Evolutionary conservation across 1,140 invertebrate genomes (phyloP), one percentile per base, ranked within the genome.

Genomic region (Drosophila kikkawai): DNA sequence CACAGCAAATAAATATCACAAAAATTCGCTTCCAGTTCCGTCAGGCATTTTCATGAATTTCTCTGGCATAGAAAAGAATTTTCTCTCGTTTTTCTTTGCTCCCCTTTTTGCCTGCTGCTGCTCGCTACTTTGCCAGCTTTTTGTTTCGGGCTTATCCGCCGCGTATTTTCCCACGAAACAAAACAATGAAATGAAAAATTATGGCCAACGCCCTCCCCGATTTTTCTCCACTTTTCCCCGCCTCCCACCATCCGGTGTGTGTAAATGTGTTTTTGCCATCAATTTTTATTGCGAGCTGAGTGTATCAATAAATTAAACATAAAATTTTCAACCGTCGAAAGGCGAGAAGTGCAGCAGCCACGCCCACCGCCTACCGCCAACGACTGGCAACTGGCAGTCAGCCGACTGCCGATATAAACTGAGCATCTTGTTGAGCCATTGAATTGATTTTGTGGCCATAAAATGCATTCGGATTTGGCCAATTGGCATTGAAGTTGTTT

Each of bases 171-270:
- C 80, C 80, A 83, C 80, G 61, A 55, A 86, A 63, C 59, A 90
- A 84, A 88, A 88, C 81, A 90, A 90, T 79, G 85, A 90, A 88
- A 88, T 88, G 85, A 90, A 88, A 85, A 90, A 88, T 88, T 88
- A 88, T 84, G 66, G 81, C 81, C 69, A 44, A 63, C 66, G 41
- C 63, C 60, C 26, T 11, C 17, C 15, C 22, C 12, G 11, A 1
- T 19, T 36, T 22, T 12, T n/a, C 26, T 26, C n/a, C n/a, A 3
- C 34, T 39, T 57, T 13, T 0, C 36, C 9, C 11, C 12, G 8
- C 9, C 39, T 5, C n/a, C 12, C 36, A 13, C 34, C 63, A 42
- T 57, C 56, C 29, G 67, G 48, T 73, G 79, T 57, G 75, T 83
- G 81, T 79, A 87, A 87, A 88, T 88, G 81, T 88, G 84, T 85